Evolutionary conservation across 2,797 vertebrate genomes (phyloP).

Genomic region (Neostethus bicornis): DNA sequence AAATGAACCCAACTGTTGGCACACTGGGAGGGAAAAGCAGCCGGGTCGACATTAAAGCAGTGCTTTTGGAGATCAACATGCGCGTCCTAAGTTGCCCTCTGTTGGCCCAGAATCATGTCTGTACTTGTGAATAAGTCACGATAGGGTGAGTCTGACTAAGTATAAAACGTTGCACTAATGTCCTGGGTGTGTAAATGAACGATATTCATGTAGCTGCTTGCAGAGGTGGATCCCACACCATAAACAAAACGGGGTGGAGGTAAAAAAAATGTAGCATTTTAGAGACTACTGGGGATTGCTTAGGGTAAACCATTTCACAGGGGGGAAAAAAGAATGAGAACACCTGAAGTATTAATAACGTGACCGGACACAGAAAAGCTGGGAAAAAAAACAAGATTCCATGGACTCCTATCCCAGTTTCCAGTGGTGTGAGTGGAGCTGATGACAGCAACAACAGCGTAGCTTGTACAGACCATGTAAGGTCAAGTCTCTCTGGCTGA

Average conservation of each 20-base stretch:
- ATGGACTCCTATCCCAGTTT: slow-evolving; percentile 31
- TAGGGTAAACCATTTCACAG: not conserved
- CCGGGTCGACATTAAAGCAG: slow-evolving; percentile 35
- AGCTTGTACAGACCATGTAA: slow-evolving; percentile 66
- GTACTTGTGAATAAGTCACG: slow-evolving; percentile 39
- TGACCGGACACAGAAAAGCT: not conserved
- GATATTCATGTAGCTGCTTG: slow-evolving; percentile 35
- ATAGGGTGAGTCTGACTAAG: slow-evolving; percentile 33
- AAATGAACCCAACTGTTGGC: slow-evolving; percentile 68
- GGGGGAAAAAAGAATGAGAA: not conserved
- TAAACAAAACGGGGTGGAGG: slow-evolving; percentile 40
- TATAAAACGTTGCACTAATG: slow-evolving; percentile 18
- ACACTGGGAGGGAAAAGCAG: slow-evolving; percentile 35
- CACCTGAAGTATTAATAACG: not conserved
- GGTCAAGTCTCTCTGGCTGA: slow-evolving; percentile 65
- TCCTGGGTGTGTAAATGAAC: not conserved
- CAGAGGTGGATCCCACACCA: slow-evolving; percentile 31
- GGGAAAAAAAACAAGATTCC: not conserved
- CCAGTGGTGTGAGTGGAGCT: slow-evolving; percentile 31
- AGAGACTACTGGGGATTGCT: not conserved
- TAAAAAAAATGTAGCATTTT: slow-evolving; percentile 1
- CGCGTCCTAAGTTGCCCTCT: slow-evolving; percentile 68
- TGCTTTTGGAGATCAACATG: slow-evolving; percentile 1
- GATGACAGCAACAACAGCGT: slow-evolving; percentile 59
- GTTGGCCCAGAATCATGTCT: slow-evolving; percentile 38